Conservation (phyloP, 2,888 invertebrate species). For the Drosophila birchii region DNA sequence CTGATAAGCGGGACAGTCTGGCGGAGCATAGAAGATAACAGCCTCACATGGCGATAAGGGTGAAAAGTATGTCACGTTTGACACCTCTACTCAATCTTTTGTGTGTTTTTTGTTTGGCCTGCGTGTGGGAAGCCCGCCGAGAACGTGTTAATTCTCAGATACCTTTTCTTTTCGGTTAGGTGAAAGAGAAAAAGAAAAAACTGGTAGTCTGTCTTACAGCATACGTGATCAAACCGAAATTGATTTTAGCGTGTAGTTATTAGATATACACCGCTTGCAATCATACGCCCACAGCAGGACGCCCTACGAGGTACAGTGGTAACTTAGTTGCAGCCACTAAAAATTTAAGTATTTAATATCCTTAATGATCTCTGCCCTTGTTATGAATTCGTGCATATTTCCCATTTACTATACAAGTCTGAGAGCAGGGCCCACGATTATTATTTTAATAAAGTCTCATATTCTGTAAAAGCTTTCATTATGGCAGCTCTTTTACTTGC, state of each 20-base stretch:
- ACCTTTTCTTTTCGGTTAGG: constrained; percentile 21
- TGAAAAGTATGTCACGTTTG: constrained; percentile 73
- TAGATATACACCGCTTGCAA: constrained; percentile 34
- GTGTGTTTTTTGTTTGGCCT: constrained; percentile 15
- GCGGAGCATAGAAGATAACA: constrained; percentile 40
- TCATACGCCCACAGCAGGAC: constrained; percentile 24
- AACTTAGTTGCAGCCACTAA: neutral
- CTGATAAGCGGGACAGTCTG: constrained; percentile 46
- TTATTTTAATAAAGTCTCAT: constrained; percentile 5
- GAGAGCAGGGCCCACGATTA: constrained; percentile 2
- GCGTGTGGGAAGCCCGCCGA: constrained; percentile 27
- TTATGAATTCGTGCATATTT: neutral
- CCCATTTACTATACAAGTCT: neutral
- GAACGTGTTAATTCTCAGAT: constrained; percentile 44
- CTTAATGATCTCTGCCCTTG: neutral
- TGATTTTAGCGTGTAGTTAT: constrained; percentile 60
- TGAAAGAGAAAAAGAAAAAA: constrained; percentile 26
- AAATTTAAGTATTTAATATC: neutral
- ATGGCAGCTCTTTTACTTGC: constrained; percentile 8
- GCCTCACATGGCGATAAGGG: constrained; percentile 58
- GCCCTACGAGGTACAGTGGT: constrained; percentile 9
- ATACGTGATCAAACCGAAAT: constrained; percentile 64
- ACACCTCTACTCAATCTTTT: constrained; percentile 36
- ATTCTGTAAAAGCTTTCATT: constrained; percentile 8
- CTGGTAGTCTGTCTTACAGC: constrained; percentile 28